Conservation (phyloP, 2,113 vertebrate species). For the Poicephalus meyeri region DNA sequence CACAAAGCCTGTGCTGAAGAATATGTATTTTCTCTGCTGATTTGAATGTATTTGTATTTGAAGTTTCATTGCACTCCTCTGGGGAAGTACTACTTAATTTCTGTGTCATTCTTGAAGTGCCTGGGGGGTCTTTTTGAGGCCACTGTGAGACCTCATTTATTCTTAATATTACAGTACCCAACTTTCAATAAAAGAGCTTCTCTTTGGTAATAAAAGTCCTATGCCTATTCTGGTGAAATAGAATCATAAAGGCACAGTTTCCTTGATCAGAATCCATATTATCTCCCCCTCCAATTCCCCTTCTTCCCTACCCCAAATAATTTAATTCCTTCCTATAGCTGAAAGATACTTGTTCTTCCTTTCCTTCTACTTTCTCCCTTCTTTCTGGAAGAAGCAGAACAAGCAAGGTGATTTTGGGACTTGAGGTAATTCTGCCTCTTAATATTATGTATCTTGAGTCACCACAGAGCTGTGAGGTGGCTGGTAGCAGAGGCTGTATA, state of each 20-base stretch:
- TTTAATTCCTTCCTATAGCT: not conserved
- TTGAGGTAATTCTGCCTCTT: not conserved
- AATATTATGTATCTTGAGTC: not conserved
- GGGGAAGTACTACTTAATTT: not conserved
- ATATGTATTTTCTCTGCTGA: not conserved
- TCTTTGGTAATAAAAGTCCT: not conserved
- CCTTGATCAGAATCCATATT: not conserved
- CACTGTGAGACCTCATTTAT: not conserved
- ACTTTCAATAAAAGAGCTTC: not conserved
- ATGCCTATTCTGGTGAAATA: not conserved
- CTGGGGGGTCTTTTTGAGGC: not conserved
- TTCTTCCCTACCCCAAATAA: not conserved
- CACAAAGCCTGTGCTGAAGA: not conserved
- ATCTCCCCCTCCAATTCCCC: not conserved
- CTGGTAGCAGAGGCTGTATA: not conserved
- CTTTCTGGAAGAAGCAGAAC: not conserved
- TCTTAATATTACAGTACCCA: not conserved
- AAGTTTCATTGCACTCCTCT: not conserved
- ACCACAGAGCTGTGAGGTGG: not conserved
- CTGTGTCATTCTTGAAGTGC: not conserved
- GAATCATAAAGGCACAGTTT: not conserved
- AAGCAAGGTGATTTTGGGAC: not conserved
- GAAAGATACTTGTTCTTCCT: not conserved
- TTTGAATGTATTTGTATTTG: conserved; percentile 11
- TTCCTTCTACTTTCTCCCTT: not conserved